Conservation (phyloP, 2,113 vertebrate genomes). For the Pavo muticus region DNA sequence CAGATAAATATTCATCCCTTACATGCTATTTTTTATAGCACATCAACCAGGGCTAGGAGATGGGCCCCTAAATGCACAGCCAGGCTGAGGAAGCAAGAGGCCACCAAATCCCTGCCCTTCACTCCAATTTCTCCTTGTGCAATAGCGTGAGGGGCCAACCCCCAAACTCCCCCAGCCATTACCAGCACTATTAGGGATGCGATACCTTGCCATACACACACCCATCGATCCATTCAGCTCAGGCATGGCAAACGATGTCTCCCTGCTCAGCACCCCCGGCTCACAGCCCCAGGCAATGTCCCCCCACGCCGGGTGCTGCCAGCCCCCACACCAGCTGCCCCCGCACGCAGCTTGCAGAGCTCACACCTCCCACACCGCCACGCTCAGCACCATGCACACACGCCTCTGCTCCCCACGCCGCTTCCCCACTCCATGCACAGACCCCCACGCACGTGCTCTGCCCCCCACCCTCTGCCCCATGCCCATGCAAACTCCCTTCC, state of each 20-base stretch:
- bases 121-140: background rate
- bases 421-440: background rate
- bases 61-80: background rate
- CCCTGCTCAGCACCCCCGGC: background rate
- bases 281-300: rapidly evolving
- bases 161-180: background rate
- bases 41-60: background rate
- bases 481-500: rapidly evolving
- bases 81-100: background rate
- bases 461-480: background rate
- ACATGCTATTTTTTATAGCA: background rate
- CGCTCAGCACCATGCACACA: background rate
- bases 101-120: background rate
- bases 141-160: rapidly evolving
- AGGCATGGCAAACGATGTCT: background rate
- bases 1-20: constrained; percentile 43
- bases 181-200: background rate
- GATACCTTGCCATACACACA: rapidly evolving
- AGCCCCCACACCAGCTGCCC: background rate
- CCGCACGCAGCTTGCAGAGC: constrained; percentile 22
- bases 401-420: constrained; percentile 29
- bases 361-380: constrained; percentile 36
- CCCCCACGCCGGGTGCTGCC: background rate
- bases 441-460: background rate
- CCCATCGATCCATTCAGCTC: background rate